Evolutionary conservation across 2,888 invertebrate species (phyloP).

Genomic region (Andrena minutula): DNA sequence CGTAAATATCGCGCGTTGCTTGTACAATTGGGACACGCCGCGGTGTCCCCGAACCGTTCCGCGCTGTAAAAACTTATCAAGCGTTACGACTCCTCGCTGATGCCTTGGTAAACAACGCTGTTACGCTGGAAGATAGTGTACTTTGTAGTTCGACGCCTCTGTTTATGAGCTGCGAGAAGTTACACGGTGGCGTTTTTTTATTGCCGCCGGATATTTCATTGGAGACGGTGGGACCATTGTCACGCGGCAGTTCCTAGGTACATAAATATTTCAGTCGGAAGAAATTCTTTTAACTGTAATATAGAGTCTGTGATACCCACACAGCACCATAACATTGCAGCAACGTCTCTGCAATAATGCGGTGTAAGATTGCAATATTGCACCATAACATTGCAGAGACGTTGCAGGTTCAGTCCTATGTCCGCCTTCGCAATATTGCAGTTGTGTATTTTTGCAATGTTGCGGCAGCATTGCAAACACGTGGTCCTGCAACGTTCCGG

Average conservation of each 20-base stretch:
- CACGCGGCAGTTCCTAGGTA: not conserved
- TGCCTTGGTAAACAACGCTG: slow-evolving; percentile 13
- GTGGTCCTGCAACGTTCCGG: too few species aligned
- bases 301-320: not conserved
- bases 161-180: slow-evolving; percentile 8
- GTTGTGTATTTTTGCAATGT: too few species aligned
- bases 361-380: too few species aligned
- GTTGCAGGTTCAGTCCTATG: too few species aligned
- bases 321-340: too few species aligned
- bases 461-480: too few species aligned
- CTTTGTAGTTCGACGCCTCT: not conserved
- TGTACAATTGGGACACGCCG: too few species aligned
- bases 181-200: slow-evolving; percentile 4
- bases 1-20: not conserved
- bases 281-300: too few species aligned
- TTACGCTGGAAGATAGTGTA: slow-evolving; percentile 2
- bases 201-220: not conserved
- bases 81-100: slow-evolving; percentile 1
- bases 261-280: not conserved
- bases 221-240: not conserved
- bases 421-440: too few species aligned
- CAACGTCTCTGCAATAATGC: too few species aligned
- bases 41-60: slow-evolving; percentile 2
- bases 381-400: too few species aligned
- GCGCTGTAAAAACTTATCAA: not conserved